Conservation (phyloP, 1,140 invertebrate genomes). For the Drosophila serrata region DNA sequence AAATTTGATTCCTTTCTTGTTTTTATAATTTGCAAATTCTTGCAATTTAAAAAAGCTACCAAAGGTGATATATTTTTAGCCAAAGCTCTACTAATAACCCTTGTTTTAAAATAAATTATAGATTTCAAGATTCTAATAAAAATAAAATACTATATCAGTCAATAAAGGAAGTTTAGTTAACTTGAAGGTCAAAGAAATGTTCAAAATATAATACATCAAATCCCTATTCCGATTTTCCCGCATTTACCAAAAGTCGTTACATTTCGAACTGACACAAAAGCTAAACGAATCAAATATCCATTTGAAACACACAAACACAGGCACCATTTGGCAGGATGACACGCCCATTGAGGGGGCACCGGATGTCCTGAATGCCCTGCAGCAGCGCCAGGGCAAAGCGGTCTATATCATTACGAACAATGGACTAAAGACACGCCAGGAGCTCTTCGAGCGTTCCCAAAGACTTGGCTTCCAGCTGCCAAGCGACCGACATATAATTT, state of each 20-base stretch:
- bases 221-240: background rate
- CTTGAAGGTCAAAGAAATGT: background rate
- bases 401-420: conserved; percentile 98
- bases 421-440: conserved; percentile 93
- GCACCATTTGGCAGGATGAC: conserved; percentile 93
- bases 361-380: conserved; percentile 90
- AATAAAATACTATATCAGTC: background rate
- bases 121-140: background rate
- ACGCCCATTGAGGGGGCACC: conserved; percentile 90
- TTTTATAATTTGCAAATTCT: no score
- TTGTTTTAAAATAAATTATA: background rate
- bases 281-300: conserved; percentile 28
- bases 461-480: conserved; percentile 90
- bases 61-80: no score
- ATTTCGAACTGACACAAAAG: background rate
- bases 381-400: conserved; percentile 90
- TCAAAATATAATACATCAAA: background rate
- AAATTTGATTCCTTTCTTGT: no score
- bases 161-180: background rate
- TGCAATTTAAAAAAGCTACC: no score
- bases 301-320: conserved; percentile 86
- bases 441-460: conserved; percentile 92
- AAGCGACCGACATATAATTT: conserved; percentile 92
- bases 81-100: no score
- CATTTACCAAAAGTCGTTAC: background rate